Evolutionary conservation across 1,140 invertebrate species (phyloP), one percentile per base, ranked within the genome.

Genomic region (Hyphantria cunea): DNA sequence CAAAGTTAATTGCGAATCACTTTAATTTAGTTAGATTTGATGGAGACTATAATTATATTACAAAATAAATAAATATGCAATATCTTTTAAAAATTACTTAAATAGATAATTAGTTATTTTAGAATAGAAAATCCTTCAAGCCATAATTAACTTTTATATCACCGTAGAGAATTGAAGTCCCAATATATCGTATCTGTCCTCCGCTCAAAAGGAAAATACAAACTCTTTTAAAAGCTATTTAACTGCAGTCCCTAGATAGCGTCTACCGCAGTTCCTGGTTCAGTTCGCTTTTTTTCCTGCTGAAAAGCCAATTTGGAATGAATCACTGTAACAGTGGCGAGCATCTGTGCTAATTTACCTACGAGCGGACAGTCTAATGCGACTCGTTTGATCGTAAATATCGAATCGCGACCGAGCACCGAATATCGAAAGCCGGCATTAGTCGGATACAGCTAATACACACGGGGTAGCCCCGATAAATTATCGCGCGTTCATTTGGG

Each of bases 311-410:
- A 91, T 91, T 89, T 89, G 82, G 78, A 91, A 91, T 91, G 86
- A 91, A 91, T 89, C 86, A 89, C 82, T 80, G 86, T 86, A 88
- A 88, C 85, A 82, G 82, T 82, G 80, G 83, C 82, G 74, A 88
- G 81, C 88, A 90, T 89, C 86, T 90, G 88, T 84, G 88, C 88
- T 90, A 90, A 89, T 91, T 91, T 91, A 89, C 88, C 85, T 89
- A 91, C 88, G 84, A 79, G 76, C 78, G 82, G 85, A 89, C 88
- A 91, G 84, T 87, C 85, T 91, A 91, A 91, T 91, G 86, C 86
- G 78, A 80, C 73, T 78, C 76, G 80, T 76, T 84, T 68, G 74
- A 72, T 89, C 89, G 86, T 91, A 89, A 89, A 89, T 88, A 87
- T 80, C 63, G 85, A 86, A 86, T 86, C 86, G 84, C 86, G 84